Base-by-base conservation (phyloP, 2,113 vertebrate species). In the Psittacula cyanocephala region DNA sequence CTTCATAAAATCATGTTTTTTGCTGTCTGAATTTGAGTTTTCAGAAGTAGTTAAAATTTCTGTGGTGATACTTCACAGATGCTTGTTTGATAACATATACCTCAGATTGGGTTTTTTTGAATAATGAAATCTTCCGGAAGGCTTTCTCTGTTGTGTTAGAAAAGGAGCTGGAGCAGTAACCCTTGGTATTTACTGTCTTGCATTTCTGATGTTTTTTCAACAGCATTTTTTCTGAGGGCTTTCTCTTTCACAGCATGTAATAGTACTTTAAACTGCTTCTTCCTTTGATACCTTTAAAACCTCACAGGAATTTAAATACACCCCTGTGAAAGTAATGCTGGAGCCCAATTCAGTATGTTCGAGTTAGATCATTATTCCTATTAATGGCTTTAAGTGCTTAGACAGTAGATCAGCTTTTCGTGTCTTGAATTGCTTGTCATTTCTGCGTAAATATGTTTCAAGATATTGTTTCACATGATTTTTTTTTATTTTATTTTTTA, bases 371-470 rank as follows among this genome's bases (percentile, higher is more conserved):
- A 81, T 97, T 97, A 96, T 97, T 97, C 89, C 97, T 98, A 97
- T 98, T 98, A 98, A 98, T 91, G 96, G 86, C 92, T 97, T 91
- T 97, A 97, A 98, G 96, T 97, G 97, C 97, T 96, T 95, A 96
- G 96, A 91, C 96, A 94, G 93, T 77, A 96, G 94, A 97, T 97
- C 96, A 97, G 94, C 86, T 81, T 94, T 97, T 94, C 0, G 3
- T 86, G 83, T 79, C 96, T 96, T 92, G 86, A 97, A 94, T 97
- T 98, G 96, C 96, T 96, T 96, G 92, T 97, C 95, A 96, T 97
- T 97, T 97, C 94, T 97, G 95, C 93, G 96, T 97, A 96, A 98
- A 97, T 96, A 95, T 57, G 46, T 97, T 97, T 93, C 46, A 89
- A 77, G 86, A 90, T 93, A 91, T 52, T 71, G 33, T 92, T 94